phyloP scores from a whole-genome alignment of 2,888 invertebrate species.

The Scaptomyza parva region DNA sequence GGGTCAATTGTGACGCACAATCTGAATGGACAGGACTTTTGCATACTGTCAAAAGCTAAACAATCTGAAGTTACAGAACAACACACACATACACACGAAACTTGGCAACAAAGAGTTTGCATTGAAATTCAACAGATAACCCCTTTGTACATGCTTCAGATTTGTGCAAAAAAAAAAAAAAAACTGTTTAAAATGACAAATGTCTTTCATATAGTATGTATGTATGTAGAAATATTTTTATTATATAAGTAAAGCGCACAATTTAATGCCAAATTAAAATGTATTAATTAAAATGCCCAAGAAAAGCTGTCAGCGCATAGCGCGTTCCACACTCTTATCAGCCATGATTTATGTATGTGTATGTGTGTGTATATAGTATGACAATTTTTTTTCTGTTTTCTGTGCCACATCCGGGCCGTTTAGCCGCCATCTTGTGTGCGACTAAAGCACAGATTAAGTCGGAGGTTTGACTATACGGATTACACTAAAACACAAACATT shows the following conservation, averaged over 20 bases:
- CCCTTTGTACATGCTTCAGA: constrained; percentile 63
- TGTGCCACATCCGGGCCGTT: constrained; percentile 70
- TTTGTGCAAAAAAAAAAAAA: constrained; percentile 8
- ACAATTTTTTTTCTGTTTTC: constrained; percentile 45
- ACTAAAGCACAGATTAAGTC: constrained; percentile 59
- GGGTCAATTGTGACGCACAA: constrained; percentile 66
- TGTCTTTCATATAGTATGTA: constrained; percentile 15
- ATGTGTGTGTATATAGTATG: constrained; percentile 36
- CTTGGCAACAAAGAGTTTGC: constrained; percentile 64
- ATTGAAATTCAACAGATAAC: constrained; percentile 71
- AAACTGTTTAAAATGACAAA: constrained; percentile 11
- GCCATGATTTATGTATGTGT: constrained; percentile 64
- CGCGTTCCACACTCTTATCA: constrained; percentile 53
- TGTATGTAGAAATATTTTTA: constrained; percentile 2
- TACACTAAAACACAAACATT: constrained; percentile 19
- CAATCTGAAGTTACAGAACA: constrained; percentile 7
- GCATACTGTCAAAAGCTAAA: background rate
- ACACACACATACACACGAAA: background rate
- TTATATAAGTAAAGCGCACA: constrained; percentile 23
- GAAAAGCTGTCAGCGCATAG: constrained; percentile 36
- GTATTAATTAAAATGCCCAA: constrained; percentile 68
- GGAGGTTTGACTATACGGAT: constrained; percentile 1
- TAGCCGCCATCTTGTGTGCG: constrained; percentile 61
- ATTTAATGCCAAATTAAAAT: constrained; percentile 77
- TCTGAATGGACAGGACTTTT: constrained; percentile 36